phyloP scores from a whole-genome alignment of 2,888 invertebrate species.

The Timema podura region DNA sequence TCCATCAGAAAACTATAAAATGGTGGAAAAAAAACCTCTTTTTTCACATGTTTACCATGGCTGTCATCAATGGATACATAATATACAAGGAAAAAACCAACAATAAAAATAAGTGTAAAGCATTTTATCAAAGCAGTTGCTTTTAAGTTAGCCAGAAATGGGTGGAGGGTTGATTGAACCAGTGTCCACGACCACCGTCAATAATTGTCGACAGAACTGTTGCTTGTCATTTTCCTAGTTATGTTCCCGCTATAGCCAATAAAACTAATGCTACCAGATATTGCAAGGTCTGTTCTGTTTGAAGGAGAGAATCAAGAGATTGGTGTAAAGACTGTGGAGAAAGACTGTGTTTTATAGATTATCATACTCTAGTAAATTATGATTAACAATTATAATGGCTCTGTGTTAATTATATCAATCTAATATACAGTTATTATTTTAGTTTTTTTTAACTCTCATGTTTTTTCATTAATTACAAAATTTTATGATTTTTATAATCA shows the following conservation, averaged over 20 bases:
- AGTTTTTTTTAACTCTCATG: no score
- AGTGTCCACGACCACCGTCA: background rate
- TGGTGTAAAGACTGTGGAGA: constrained; percentile 1
- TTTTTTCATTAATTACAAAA: no score
- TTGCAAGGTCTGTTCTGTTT: constrained; percentile 4
- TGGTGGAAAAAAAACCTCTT: background rate
- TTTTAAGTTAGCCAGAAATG: constrained; percentile 4
- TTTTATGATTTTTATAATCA: no score
- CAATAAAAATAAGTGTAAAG: no score
- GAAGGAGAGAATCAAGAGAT: background rate
- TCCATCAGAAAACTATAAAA: constrained; percentile 7
- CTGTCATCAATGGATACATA: constrained; percentile 9
- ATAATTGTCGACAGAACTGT: constrained; percentile 6
- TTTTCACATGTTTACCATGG: constrained; percentile 8
- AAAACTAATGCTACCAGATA: background rate
- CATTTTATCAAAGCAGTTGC: constrained; percentile 8
- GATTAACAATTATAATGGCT: no score
- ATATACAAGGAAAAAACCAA: background rate
- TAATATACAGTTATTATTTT: no score
- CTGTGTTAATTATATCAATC: no score
- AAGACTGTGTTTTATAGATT: background rate
- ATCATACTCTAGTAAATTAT: no score
- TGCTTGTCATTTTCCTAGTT: background rate
- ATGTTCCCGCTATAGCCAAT: background rate
- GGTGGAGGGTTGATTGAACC: background rate